phyloP scores from a whole-genome alignment of 1,140 invertebrate genomes.

The Gryllus bimaculatus region DNA sequence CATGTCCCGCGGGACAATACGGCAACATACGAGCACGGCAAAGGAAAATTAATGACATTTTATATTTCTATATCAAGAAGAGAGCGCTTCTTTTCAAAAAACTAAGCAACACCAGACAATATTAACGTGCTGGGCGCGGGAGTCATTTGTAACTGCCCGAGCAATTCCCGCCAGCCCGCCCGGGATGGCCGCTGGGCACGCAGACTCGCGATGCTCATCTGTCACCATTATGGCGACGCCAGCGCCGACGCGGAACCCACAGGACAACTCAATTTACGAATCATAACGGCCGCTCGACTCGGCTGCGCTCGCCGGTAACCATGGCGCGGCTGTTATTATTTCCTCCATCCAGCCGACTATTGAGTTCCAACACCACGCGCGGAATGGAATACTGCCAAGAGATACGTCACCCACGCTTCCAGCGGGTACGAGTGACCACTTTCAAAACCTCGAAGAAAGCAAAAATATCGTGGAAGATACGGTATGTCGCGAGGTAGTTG shows the following conservation, averaged over 20 bases:
- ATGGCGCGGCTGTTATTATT: not conserved
- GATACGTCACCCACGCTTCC: too few species aligned
- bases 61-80: constrained; percentile 2
- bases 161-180: not conserved
- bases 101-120: not conserved
- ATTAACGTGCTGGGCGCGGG: not conserved
- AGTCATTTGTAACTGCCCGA: not conserved
- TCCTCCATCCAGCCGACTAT: not conserved
- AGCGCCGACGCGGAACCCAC: not conserved
- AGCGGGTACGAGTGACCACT: too few species aligned
- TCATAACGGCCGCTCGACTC: not conserved
- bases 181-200: not conserved
- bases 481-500: too few species aligned
- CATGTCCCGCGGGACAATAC: not conserved
- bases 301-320: too few species aligned
- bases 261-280: constrained; percentile 4
- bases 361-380: too few species aligned
- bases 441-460: too few species aligned
- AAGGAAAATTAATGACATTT: not conserved
- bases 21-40: not conserved
- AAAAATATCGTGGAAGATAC: too few species aligned
- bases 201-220: not conserved
- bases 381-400: too few species aligned
- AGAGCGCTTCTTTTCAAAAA: not conserved
- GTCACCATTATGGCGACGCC: not conserved